Conservation (phyloP, 2,797 vertebrate genomes). For the Urocyon cinereoargenteus region DNA sequence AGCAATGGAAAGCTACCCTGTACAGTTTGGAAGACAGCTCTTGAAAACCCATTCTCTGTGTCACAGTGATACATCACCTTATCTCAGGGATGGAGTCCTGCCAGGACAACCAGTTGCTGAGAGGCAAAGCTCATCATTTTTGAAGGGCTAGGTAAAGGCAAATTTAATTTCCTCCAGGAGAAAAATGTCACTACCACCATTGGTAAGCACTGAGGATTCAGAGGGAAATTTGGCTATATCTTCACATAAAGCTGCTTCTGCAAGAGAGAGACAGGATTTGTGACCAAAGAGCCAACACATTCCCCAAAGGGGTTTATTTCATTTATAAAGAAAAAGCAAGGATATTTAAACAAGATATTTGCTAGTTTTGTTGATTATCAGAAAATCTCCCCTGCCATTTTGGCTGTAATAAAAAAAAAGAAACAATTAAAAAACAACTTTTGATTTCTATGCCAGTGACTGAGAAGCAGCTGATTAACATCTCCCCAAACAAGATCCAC, state of each 20-base stretch:
- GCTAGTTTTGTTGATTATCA: constrained; percentile 43
- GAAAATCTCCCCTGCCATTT: constrained; percentile 34
- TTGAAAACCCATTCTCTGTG: background rate
- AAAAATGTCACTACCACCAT: constrained; percentile 63
- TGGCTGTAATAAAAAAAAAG: constrained; percentile 22
- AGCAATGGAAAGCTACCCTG: background rate
- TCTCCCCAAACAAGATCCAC: background rate
- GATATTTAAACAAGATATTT: constrained; percentile 57
- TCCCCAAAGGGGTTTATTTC: background rate
- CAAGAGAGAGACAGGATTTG: constrained; percentile 66
- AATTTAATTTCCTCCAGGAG: constrained; percentile 63
- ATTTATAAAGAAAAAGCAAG: constrained; percentile 64
- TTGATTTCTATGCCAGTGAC: background rate
- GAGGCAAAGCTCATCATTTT: constrained; percentile 29
- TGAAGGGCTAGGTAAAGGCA: constrained; percentile 49
- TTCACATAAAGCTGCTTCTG: background rate
- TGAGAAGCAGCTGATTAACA: background rate
- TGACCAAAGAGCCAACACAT: background rate
- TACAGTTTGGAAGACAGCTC: background rate
- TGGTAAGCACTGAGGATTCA: background rate
- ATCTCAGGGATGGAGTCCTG: background rate
- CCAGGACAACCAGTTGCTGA: constrained; percentile 44
- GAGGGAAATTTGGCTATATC: constrained; percentile 28
- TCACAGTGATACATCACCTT: constrained; percentile 17
- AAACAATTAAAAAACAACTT: constrained; percentile 36